phyloP scores from a whole-genome alignment of 2,113 vertebrate genomes.

The Cromileptes altivelis region DNA sequence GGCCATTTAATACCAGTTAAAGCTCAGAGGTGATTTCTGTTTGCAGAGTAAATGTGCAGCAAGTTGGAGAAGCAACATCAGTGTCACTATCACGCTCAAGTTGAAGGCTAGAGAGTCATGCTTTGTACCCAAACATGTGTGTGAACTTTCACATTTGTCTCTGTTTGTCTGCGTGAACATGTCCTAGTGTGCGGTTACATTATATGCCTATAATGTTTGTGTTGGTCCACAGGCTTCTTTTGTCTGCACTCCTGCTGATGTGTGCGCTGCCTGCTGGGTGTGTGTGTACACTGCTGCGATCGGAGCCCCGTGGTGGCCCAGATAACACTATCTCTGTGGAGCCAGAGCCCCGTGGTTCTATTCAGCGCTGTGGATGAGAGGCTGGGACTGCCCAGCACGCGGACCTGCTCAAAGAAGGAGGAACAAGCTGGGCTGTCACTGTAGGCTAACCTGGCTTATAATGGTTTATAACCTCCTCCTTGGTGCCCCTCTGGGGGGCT shows the following conservation, averaged over 20 bases:
- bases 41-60: neutral
- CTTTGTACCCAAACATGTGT: neutral
- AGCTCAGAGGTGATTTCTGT: neutral
- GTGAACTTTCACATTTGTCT: constrained; percentile 54
- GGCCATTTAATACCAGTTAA: neutral
- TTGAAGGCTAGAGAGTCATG: constrained; percentile 23
- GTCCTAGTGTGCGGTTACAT: constrained; percentile 41
- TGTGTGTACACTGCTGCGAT: constrained; percentile 73
- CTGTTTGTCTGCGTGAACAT: constrained; percentile 27
- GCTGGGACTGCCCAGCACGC: constrained; percentile 75
- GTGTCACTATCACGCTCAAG: constrained; percentile 41
- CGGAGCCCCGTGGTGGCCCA: constrained; percentile 71
- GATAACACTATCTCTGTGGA: constrained; percentile 84
- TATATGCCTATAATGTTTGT: constrained; percentile 60
- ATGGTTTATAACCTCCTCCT: constrained; percentile 77
- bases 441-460: constrained; percentile 61
- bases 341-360: constrained; percentile 80
- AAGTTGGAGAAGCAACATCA: neutral
- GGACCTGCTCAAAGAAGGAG: constrained; percentile 76
- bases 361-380: constrained; percentile 73
- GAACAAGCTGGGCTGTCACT: constrained; percentile 72
- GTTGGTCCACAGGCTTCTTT: constrained; percentile 61
- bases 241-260: constrained; percentile 65
- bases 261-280: constrained; percentile 53
- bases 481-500: constrained; percentile 53